Evolutionary conservation across 2,888 invertebrate genomes (phyloP).

Genomic region (Parochlus steinenii): DNA sequence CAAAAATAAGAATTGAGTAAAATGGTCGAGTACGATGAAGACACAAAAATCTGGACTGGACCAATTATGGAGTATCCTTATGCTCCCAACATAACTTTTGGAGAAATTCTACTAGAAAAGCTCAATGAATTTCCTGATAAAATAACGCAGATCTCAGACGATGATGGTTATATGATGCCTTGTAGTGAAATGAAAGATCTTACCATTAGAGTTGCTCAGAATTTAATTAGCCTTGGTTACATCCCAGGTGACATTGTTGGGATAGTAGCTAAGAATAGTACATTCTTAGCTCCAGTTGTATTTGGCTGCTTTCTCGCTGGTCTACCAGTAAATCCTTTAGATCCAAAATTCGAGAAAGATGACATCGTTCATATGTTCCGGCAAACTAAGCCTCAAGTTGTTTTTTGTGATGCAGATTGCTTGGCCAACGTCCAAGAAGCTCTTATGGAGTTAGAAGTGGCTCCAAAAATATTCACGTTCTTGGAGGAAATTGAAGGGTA

Average conservation of each 20-base stretch:
- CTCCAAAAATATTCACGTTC: background rate
- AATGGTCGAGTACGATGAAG: too few relatives aligned
- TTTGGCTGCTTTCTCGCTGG: constrained; percentile 1
- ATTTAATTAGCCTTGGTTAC: background rate
- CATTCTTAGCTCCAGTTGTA: background rate
- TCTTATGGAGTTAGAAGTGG: background rate
- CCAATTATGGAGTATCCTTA: too few relatives aligned
- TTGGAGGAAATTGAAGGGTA: background rate
- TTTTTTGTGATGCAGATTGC: constrained; percentile 2
- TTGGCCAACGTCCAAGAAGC: background rate
- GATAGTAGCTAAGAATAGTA: constrained; percentile 1
- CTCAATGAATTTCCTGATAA: too few relatives aligned
- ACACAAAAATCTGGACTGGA: too few relatives aligned
- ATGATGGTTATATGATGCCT: background rate
- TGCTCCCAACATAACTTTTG: too few relatives aligned
- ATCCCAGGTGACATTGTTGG: constrained; percentile 2
- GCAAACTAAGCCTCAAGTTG: constrained; percentile 3
- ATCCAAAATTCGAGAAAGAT: background rate
- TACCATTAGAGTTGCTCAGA: background rate
- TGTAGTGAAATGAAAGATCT: background rate
- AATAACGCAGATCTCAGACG: constrained; percentile 2
- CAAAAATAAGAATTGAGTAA: too few relatives aligned
- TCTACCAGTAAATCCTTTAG: constrained; percentile 2
- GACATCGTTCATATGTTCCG: constrained; percentile 1
- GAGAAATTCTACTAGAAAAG: too few relatives aligned